These are phyloP conservation scores for Rattus norvegicus DNA, from an alignment of 2,113 vertebrate genomes.

Conservation along the genomic window DNA sequence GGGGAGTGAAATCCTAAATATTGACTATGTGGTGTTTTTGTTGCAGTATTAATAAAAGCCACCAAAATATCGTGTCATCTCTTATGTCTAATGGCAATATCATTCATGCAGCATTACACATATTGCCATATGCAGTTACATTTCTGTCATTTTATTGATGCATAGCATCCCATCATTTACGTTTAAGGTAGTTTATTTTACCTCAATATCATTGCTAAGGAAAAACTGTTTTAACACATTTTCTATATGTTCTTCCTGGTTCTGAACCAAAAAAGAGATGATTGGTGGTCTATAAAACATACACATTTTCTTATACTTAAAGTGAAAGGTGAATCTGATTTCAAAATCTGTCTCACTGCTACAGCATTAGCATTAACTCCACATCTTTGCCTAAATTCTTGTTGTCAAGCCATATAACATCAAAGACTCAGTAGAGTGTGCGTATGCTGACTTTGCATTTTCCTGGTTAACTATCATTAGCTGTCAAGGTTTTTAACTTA, in stretches of 20 bases:
- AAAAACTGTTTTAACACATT: not conserved
- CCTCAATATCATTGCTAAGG: not conserved
- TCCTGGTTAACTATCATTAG: not conserved
- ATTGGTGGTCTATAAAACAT: not conserved
- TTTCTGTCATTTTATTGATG: not conserved
- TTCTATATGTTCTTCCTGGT: not conserved
- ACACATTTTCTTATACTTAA: not conserved
- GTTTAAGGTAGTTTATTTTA: not conserved
- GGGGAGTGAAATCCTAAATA: not conserved
- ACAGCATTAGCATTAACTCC: not conserved
- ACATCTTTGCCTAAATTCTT: not conserved
- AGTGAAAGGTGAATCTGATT: not conserved
- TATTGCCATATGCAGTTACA: not conserved
- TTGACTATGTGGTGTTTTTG: not conserved
- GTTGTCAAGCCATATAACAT: not conserved
- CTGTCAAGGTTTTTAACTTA: not conserved
- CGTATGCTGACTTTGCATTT: not conserved
- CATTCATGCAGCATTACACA: not conserved
- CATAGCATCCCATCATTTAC: not conserved
- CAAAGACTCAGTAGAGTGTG: not conserved
- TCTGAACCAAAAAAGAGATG: not conserved
- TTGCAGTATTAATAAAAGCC: not conserved
- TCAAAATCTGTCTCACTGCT: not conserved
- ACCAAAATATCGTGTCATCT: not conserved
- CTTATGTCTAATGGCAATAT: not conserved